Evolutionary conservation across 2,113 vertebrate species (phyloP).

Genomic region (Microcebus griseorufus): DNA sequence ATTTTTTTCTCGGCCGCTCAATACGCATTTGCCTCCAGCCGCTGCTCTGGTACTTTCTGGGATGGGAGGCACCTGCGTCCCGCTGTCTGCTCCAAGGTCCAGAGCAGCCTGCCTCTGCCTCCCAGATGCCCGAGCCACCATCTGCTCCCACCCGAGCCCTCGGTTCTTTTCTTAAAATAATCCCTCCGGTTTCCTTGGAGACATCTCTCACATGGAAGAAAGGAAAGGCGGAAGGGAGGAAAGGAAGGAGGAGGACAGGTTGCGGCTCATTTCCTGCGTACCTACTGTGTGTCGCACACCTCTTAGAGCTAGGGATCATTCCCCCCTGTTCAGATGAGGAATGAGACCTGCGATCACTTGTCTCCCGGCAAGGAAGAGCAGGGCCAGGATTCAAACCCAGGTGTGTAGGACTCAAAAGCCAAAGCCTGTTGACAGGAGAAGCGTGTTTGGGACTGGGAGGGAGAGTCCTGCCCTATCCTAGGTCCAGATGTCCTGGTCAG

Average conservation of each 20-base stretch:
- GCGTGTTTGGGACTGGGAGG: not conserved
- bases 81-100: conserved; percentile 5
- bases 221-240: not conserved
- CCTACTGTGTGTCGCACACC: conserved; percentile 60
- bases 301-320: not conserved
- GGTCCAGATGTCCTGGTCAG: not conserved
- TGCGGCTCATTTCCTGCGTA: not conserved
- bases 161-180: conserved; percentile 75
- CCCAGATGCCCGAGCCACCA: conserved; percentile 72
- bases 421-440: not conserved
- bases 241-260: not conserved
- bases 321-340: not conserved
- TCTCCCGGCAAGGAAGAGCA: not conserved
- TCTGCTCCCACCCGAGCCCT: conserved; percentile 73
- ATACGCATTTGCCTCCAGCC: not conserved
- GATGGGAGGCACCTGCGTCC: not conserved
- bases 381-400: not conserved
- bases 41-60: not conserved
- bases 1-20: not conserved
- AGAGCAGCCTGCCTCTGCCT: conserved; percentile 69
- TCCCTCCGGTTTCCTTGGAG: conserved; percentile 77
- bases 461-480: not conserved
- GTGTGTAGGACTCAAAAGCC: not conserved
- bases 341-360: not conserved
- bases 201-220: conserved; percentile 70